Percentiles rank a stretch among this genome's conserved stretches.
These are phyloP conservation scores for Colletes latitarsis DNA, from an alignment of 1,140 invertebrate genomes.

Conservation along the genomic window DNA sequence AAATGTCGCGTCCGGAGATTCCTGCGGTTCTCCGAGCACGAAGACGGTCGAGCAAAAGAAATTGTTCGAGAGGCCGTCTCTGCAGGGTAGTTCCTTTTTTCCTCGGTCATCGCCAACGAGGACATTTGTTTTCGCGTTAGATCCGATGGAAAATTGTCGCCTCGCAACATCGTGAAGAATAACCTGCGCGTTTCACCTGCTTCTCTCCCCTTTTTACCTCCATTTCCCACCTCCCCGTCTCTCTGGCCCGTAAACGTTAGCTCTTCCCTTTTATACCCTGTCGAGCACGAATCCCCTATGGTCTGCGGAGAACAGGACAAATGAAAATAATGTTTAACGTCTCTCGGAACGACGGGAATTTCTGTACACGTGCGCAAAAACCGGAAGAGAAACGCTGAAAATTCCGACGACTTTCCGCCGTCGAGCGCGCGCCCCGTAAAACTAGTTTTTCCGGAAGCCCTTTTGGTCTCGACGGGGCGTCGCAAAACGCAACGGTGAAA, in stretches of 20 bases:
- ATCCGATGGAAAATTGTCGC: slow-evolving; percentile 57
- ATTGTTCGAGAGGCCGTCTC: neutral
- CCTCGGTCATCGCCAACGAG: slow-evolving; percentile 9
- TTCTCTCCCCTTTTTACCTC: neutral
- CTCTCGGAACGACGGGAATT: slow-evolving; percentile 25
- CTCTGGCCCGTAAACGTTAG: neutral
- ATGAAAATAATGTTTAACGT: slow-evolving; percentile 49
- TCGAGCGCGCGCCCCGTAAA: too few relatives aligned
- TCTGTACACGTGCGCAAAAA: neutral
- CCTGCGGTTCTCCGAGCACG: neutral
- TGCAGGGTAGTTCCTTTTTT: neutral
- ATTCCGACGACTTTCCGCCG: too few relatives aligned
- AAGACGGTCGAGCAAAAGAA: neutral
- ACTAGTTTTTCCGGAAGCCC: too few relatives aligned
- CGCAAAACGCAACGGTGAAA: too few relatives aligned
- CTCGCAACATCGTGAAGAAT: slow-evolving; percentile 46
- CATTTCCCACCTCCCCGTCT: neutral
- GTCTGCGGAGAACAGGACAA: slow-evolving; percentile 12
- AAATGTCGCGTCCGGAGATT: slow-evolving; percentile 31
- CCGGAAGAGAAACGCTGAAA: too few relatives aligned
- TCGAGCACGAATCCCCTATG: slow-evolving; percentile 37
- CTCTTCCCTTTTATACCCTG: slow-evolving; percentile 32
- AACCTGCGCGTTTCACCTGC: slow-evolving; percentile 20
- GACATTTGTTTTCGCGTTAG: slow-evolving; percentile 67
- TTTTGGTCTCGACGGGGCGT: too few relatives aligned